A percentile compares a stretch with the other conserved stretches of the same genome.
Conservation (phyloP, 2,888 invertebrate genomes). For the Acronicta leporina region DNA sequence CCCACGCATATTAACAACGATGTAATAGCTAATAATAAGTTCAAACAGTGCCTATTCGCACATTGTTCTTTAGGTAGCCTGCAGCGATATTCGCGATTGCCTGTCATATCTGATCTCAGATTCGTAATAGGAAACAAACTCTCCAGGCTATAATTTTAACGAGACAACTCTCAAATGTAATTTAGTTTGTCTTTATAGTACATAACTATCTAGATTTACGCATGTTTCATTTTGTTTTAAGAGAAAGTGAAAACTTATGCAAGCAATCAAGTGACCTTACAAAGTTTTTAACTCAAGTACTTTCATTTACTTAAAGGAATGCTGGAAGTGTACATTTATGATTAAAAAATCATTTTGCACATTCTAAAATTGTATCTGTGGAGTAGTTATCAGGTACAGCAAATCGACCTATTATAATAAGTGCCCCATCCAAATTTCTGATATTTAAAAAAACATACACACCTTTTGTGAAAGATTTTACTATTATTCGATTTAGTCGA, state of each 20-base stretch:
- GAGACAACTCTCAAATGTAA: conserved; percentile 41
- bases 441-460: too few species aligned
- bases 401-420: too few species aligned
- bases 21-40: conserved; percentile 7
- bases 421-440: too few species aligned
- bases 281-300: conserved; percentile 17
- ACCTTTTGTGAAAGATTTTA: too few species aligned
- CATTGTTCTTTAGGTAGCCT: conserved; percentile 58
- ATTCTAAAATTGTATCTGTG: too few species aligned
- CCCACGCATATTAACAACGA: not conserved
- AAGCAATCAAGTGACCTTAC: conserved; percentile 30
- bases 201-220: conserved; percentile 28
- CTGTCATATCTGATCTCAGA: conserved; percentile 59
- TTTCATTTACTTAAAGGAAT: conserved; percentile 12
- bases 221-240: conserved; percentile 19
- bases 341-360: not conserved
- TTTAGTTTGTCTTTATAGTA: conserved; percentile 32
- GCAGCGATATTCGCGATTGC: conserved; percentile 58
- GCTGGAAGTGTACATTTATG: not conserved
- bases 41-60: conserved; percentile 52
- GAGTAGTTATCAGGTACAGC: too few species aligned
- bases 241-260: conserved; percentile 49
- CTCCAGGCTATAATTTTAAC: conserved; percentile 42
- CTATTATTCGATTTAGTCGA: too few species aligned
- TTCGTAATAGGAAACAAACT: conserved; percentile 44